Conservation (phyloP, 1,140 invertebrate genomes). For the Planococcus citri region DNA sequence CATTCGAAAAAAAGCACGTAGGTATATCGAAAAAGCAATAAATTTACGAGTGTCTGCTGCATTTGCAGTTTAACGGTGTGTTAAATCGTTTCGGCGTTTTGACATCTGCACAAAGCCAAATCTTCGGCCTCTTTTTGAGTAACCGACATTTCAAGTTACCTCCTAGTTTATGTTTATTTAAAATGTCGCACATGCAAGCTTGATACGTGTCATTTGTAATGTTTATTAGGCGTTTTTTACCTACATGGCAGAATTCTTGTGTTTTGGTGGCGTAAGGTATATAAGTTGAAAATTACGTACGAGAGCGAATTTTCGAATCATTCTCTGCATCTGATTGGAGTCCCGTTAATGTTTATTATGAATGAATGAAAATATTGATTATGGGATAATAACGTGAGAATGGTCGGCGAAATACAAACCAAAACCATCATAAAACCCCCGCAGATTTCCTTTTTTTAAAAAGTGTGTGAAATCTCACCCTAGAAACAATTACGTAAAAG, state of each 20-base stretch:
- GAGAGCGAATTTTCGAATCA: too few relatives aligned
- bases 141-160: neutral
- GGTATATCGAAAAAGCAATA: neutral
- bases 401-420: neutral
- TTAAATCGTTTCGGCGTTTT: constrained; percentile 18
- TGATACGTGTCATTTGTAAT: constrained; percentile 11
- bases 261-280: too few relatives aligned
- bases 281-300: too few relatives aligned
- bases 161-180: neutral
- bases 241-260: neutral
- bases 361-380: neutral
- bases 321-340: too few relatives aligned
- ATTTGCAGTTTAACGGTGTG: constrained; percentile 18
- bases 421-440: neutral
- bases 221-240: constrained; percentile 14
- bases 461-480: neutral
- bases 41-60: constrained; percentile 14
- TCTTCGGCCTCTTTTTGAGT: constrained; percentile 8
- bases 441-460: neutral
- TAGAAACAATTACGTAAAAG: neutral
- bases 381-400: neutral
- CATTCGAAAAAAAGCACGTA: too few relatives aligned
- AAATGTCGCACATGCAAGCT: constrained; percentile 5
- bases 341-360: neutral
- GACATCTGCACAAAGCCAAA: neutral